Evolutionary conservation across 2,797 vertebrate genomes (phyloP), one percentile per base, ranked within the genome.

Genomic region (Acipenser ruthenus): DNA sequence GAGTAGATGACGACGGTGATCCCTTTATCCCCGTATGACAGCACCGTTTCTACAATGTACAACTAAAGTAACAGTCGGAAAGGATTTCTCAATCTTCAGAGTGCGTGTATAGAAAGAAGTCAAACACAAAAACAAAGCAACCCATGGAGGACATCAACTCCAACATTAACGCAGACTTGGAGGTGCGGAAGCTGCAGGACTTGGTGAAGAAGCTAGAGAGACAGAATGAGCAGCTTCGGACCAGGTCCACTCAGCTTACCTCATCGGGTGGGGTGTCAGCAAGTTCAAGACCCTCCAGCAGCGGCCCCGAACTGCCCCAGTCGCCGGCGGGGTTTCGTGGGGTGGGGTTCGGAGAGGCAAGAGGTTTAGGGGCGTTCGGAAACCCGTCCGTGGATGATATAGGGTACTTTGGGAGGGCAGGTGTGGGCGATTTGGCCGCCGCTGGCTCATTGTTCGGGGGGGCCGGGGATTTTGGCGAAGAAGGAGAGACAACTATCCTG

Each of bases 141-240:
- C 79, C 73, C 73, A 97, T 97, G 95, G 95, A 98, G 90, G 95
- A 98, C 80, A 90, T 94, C 65, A 94, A 93, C 88, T 94, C 94
- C 63, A 94, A 94, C 77, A 91, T 98, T 82, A 97, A 94, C 86
- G 95, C 94, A 69, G 95, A 98, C 88, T 78, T 95, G 84, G 95
- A 98, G 90, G 95, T 97, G 86, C 91, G 95, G 83, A 97, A 98
- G 89, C 94, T 98, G 65, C 95, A 98, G 86, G 95, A 97, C 86
- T 86, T 98, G 78, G 95, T 98, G 72, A 95, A 94, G 89, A 95
- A 95, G 79, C 93, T 98, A 70, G 95, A 98, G 76, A 95, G 95
- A 79, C 95, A 98, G 72, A 98, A 97, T 53, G 94, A 97, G 55
- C 95, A 98, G 90, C 93, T 97, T 2, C 82, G 95, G 78, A 96